Conservation (phyloP, 2,888 invertebrate genomes). For the Nesidiocoris tenuis region DNA sequence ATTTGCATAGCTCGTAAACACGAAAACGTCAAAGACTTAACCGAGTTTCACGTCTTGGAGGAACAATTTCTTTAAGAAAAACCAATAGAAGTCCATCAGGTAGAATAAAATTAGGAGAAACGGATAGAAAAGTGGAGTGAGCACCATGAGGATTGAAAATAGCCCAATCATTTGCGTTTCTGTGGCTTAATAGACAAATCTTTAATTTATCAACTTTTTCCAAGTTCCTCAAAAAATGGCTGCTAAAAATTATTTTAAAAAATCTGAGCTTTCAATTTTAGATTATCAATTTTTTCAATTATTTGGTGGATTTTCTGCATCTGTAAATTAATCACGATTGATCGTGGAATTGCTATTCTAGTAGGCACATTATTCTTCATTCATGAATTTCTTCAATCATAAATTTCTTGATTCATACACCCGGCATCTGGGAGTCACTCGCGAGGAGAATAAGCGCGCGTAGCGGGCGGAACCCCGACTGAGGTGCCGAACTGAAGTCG, state of each 20-base stretch:
- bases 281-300: too few species aligned
- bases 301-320: too few species aligned
- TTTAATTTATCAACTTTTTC: too few species aligned
- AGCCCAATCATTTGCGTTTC: not conserved
- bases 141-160: not conserved
- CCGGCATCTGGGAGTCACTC: not conserved
- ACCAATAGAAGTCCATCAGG: constrained; percentile 32
- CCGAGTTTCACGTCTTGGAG: not conserved
- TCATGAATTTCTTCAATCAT: too few species aligned
- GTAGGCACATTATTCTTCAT: too few species aligned
- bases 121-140: not conserved
- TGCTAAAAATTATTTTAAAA: too few species aligned
- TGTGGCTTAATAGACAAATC: too few species aligned
- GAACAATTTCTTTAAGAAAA: constrained; percentile 13
- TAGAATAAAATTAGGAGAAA: constrained; percentile 1
- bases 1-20: constrained; percentile 6
- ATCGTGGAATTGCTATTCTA: too few species aligned
- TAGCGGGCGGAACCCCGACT: not conserved
- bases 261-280: too few species aligned
- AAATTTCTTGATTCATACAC: too few species aligned
- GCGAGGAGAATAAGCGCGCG: not conserved
- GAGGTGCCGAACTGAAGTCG: not conserved
- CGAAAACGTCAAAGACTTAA: not conserved
- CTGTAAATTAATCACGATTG: too few species aligned
- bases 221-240: too few species aligned